phyloP scores from a whole-genome alignment of 2,113 vertebrate genomes.

The Nanorana parkeri region DNA sequence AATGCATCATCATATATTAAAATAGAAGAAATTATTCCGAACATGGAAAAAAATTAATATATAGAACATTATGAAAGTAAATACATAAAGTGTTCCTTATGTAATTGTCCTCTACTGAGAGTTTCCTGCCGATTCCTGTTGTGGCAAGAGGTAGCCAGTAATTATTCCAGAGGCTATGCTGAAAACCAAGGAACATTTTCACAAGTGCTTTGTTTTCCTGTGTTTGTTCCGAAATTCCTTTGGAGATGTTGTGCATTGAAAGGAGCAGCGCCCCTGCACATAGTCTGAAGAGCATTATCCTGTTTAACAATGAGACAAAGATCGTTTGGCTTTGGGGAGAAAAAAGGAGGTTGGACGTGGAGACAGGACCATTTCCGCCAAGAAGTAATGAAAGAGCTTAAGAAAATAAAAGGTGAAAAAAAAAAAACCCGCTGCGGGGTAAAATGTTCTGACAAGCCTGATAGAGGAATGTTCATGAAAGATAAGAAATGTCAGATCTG shows the following conservation, averaged over 20 bases:
- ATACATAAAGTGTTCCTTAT: neutral
- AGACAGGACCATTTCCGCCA: constrained; percentile 29
- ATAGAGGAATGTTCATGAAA: constrained; percentile 7
- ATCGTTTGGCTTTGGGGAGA: constrained; percentile 28
- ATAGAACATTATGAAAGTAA: neutral
- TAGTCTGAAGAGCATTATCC: constrained; percentile 42
- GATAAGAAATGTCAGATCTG: neutral
- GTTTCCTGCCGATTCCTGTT: constrained; percentile 11
- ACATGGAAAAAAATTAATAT: too few species aligned
- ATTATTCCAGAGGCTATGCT: constrained; percentile 21
- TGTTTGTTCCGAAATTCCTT: constrained; percentile 48
- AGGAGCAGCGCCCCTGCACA: constrained; percentile 15
- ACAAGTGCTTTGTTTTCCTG: constrained; percentile 31
- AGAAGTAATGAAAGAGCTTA: constrained; percentile 19
- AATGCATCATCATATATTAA: neutral
- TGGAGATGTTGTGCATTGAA: constrained; percentile 30
- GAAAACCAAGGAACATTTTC: constrained; percentile 23
- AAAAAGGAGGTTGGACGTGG: constrained; percentile 16
- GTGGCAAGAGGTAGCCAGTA: constrained; percentile 20
- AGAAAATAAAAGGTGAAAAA: constrained; percentile 28
- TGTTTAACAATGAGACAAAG: constrained; percentile 36
- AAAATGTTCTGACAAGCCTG: constrained; percentile 25
- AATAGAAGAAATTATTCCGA: too few species aligned
- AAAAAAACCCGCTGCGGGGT: constrained; percentile 3
- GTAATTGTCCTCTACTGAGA: neutral